A percentile compares a stretch with the other conserved stretches of the same genome.
Evolutionary conservation across 2,888 invertebrate genomes (phyloP).

Genomic region (Meiosimyza decipiens): DNA sequence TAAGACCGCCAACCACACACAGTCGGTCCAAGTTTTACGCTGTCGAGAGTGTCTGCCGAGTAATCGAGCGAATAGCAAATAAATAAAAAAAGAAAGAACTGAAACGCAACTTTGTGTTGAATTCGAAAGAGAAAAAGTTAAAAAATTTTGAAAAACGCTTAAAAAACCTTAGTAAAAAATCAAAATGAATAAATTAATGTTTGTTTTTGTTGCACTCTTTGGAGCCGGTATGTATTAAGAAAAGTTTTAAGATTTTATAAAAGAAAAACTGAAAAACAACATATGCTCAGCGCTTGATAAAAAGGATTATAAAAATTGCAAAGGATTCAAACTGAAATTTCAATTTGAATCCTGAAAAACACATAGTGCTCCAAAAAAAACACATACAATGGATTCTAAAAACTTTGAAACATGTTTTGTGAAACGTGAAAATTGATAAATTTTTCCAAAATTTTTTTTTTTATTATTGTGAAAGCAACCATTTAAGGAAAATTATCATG

Average conservation of each 20-base stretch:
- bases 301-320: constrained; percentile 6
- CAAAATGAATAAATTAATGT: constrained; percentile 67
- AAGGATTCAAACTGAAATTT: neutral
- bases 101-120: constrained; percentile 41
- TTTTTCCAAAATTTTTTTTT: no score
- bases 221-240: constrained; percentile 74
- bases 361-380: no score
- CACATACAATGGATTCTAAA: no score
- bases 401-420: no score
- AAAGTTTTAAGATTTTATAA: constrained; percentile 34
- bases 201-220: constrained; percentile 73
- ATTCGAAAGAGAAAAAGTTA: constrained; percentile 41
- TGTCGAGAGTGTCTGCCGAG: constrained; percentile 50
- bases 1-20: constrained; percentile 66
- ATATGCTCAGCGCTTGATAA: constrained; percentile 25
- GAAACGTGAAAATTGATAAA: no score
- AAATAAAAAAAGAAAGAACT: constrained; percentile 19
- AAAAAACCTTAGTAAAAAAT: constrained; percentile 39
- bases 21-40: constrained; percentile 67
- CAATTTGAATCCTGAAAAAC: neutral
- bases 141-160: constrained; percentile 33
- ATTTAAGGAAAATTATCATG: no score
- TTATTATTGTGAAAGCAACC: no score
- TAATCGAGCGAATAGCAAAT: constrained; percentile 36
- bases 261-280: constrained; percentile 35